Conservation (phyloP, 2,113 vertebrate genomes). For the Pycnonotus jocosus region DNA sequence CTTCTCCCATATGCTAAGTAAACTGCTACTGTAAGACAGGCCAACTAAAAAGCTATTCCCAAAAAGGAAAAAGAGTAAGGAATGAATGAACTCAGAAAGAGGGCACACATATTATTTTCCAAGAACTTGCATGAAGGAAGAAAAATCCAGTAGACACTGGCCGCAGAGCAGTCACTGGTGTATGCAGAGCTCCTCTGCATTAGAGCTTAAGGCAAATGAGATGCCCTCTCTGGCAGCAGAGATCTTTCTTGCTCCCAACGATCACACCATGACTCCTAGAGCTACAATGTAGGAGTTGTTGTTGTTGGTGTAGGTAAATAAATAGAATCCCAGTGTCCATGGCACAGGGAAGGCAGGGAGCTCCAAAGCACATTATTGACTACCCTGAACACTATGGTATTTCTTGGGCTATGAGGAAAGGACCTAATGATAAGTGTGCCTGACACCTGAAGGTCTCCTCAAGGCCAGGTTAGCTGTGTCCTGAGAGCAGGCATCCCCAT, state of each 20-base stretch:
- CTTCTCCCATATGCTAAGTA: slow-evolving; percentile 31
- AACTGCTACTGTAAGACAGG: slow-evolving; percentile 18
- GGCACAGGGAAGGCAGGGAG: not conserved
- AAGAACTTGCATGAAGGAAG: not conserved
- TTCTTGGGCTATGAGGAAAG: not conserved
- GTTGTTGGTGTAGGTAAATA: not conserved
- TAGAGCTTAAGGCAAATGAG: not conserved
- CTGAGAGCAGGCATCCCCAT: accelerated
- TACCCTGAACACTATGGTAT: not conserved
- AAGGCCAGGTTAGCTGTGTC: not conserved
- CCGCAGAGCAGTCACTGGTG: not conserved
- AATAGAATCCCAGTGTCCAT: not conserved
- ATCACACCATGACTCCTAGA: not conserved
- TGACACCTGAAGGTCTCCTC: not conserved
- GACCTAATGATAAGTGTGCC: not conserved
- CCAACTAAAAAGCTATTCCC: not conserved
- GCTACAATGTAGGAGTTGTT: not conserved
- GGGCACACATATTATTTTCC: not conserved
- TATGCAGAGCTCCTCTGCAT: not conserved
- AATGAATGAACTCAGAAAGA: not conserved
- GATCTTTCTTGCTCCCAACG: not conserved
- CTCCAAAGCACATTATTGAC: not conserved
- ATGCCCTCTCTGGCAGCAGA: not conserved
- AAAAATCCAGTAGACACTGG: not conserved
- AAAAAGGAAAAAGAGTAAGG: not conserved